Evolutionary conservation across 1,140 invertebrate species (phyloP).

Genomic region (Caenorhabditis elegans): WBcel235 BX284602.5:5036501-5037000

Average conservation of each 20-base stretch:
- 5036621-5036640: not conserved
- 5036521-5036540: no score
- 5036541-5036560: no score
- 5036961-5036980: no score
- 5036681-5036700: not conserved
- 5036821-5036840: not conserved
- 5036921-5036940: constrained; percentile 8
- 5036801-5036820: not conserved
- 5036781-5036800: not conserved
- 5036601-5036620: not conserved
- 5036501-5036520: no score
- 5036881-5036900: constrained; percentile 40
- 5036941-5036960: no score
- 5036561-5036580: not conserved
- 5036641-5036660: not conserved
- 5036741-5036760: constrained; percentile 13
- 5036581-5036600: not conserved
- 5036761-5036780: not conserved
- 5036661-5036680: not conserved
- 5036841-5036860: not conserved
- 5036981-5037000: constrained; percentile 34
- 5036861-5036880: constrained; percentile 22
- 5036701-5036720: not conserved
- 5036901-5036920: constrained; percentile 15
- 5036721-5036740: not conserved